Conservation (phyloP, 2,797 vertebrate species). For the Cyclura pinguis region DNA sequence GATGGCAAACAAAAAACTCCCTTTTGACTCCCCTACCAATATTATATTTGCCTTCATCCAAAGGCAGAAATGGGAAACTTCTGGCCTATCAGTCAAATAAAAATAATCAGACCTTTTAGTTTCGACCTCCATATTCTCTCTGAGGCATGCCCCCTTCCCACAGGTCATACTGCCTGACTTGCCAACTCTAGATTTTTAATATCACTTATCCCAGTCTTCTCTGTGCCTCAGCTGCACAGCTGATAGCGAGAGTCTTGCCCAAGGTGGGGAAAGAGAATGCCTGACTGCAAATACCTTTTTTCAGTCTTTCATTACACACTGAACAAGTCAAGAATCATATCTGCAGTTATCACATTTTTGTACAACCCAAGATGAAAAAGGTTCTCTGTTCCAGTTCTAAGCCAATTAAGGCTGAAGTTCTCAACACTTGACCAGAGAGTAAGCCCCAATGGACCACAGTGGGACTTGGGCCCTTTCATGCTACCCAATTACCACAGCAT, state of each 20-base stretch:
- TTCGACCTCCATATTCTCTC: neutral
- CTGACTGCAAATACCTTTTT: neutral
- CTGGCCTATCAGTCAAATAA: neutral
- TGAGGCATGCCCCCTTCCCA: neutral
- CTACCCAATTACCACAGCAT: too few relatives aligned
- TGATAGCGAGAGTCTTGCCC: neutral
- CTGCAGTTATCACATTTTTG: neutral
- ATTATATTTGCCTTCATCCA: neutral
- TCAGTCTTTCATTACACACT: too few relatives aligned
- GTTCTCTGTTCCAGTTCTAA: neutral
- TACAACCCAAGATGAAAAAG: neutral
- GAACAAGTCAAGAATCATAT: neutral
- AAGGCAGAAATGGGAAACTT: neutral
- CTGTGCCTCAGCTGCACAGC: neutral
- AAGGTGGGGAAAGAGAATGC: neutral
- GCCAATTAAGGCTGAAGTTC: neutral
- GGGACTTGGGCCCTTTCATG: neutral
- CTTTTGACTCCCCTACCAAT: neutral
- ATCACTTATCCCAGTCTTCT: neutral
- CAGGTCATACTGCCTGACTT: neutral
- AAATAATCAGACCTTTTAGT: neutral
- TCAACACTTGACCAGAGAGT: neutral
- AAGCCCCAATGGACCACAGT: neutral
- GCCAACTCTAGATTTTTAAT: neutral
- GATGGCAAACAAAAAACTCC: neutral